These are phyloP conservation scores for Betta splendens DNA, from an alignment of 2,797 vertebrate species.

Conservation along the genomic window DNA sequence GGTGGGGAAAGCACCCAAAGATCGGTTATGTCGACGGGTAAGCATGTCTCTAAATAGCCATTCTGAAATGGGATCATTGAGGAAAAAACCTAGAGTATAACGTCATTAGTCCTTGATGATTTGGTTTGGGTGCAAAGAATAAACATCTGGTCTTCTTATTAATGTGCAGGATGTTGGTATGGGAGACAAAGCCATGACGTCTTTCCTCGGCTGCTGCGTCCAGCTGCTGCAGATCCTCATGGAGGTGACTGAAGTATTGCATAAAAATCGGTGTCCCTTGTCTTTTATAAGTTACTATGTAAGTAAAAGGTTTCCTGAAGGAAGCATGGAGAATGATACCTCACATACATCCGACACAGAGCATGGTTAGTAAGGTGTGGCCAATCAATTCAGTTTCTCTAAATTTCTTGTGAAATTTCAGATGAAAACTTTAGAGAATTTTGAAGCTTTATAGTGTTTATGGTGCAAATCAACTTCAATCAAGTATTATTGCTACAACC, in stretches of 20 bases:
- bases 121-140: neutral
- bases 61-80: neutral
- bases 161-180: conserved; percentile 91
- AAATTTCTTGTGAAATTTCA: too few species aligned
- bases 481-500: too few species aligned
- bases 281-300: conserved; percentile 67
- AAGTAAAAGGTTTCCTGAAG: conserved; percentile 48
- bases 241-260: conserved; percentile 86
- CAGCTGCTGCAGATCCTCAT: conserved; percentile 93
- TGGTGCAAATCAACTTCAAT: too few species aligned
- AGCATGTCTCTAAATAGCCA: conserved; percentile 48
- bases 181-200: conserved; percentile 89
- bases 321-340: conserved; percentile 58
- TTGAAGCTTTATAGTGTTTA: too few species aligned
- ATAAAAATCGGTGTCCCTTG: conserved; percentile 68
- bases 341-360: conserved; percentile 10
- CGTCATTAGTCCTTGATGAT: neutral
- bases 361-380: conserved; percentile 23
- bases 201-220: conserved; percentile 91
- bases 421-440: too few species aligned
- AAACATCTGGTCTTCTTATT: neutral
- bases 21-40: conserved; percentile 93
- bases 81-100: too few species aligned
- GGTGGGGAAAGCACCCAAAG: conserved; percentile 98
- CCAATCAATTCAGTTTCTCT: neutral